These are phyloP conservation scores for Gobio occitaniae DNA, from an alignment of 2,797 vertebrate species.

Conservation along the genomic window DNA sequence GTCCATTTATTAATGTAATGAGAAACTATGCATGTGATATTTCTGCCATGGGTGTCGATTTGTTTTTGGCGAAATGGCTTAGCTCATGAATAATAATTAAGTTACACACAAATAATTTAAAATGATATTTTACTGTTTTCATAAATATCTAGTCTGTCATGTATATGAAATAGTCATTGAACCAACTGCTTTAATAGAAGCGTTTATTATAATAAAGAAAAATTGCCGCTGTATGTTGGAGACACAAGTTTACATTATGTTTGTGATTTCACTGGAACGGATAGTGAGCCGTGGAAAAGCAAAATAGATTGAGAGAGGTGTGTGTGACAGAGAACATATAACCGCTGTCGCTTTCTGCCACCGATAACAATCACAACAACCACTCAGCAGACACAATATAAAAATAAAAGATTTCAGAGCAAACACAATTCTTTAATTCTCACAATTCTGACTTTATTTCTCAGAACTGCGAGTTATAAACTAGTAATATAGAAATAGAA, in stretches of 20 bases:
- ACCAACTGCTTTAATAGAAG: background rate
- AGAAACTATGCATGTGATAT: background rate
- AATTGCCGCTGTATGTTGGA: too few relatives aligned
- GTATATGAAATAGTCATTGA: background rate
- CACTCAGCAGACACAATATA: background rate
- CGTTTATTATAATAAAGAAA: background rate
- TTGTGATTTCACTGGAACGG: background rate
- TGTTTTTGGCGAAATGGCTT: background rate
- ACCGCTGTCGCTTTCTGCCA: background rate
- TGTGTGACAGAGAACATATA: background rate
- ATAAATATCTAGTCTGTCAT: background rate
- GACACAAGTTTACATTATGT: background rate
- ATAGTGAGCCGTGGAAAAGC: background rate
- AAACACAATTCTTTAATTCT: background rate
- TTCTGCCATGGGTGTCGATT: background rate
- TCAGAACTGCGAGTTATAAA: too few relatives aligned
- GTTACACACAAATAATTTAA: background rate
- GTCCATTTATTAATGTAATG: background rate
- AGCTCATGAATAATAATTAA: background rate
- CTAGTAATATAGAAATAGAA: too few relatives aligned
- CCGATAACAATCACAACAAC: background rate
- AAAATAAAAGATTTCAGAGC: background rate
- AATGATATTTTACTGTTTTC: background rate
- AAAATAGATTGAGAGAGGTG: background rate
- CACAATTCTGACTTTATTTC: too few relatives aligned